Percentiles rank a stretch among this genome's conserved stretches.
phyloP scores from a whole-genome alignment of 2,888 invertebrate genomes.

The Epistrophella euchroma region DNA sequence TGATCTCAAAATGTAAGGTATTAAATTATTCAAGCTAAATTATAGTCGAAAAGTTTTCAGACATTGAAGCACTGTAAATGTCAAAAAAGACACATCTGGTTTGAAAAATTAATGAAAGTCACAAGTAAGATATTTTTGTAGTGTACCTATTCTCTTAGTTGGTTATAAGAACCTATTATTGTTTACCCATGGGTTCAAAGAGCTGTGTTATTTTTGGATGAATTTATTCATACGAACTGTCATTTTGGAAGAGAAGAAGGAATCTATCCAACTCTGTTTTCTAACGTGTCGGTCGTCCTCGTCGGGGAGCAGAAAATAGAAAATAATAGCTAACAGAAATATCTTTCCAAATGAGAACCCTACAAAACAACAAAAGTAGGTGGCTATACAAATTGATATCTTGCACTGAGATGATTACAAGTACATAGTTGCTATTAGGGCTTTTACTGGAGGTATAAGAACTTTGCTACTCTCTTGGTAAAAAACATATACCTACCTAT shows the following conservation, averaged over 20 bases:
- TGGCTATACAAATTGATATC: neutral
- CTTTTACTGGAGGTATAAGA: neutral
- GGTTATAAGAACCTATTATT: neutral
- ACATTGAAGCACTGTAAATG: constrained; percentile 24
- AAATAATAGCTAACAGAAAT: neutral
- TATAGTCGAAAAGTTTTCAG: constrained; percentile 45
- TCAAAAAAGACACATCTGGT: constrained; percentile 43
- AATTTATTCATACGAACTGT: constrained; percentile 12
- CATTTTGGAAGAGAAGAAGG: neutral
- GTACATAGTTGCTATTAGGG: neutral
- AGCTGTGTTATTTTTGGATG: neutral
- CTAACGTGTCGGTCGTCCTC: neutral
- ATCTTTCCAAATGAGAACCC: neutral
- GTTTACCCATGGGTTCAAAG: neutral
- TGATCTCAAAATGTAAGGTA: constrained; percentile 16
- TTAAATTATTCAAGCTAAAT: constrained; percentile 40
- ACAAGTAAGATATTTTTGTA: neutral
- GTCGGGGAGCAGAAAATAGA: neutral
- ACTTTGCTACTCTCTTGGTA: neutral
- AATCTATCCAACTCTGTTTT: neutral
- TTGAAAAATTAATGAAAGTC: constrained; percentile 47
- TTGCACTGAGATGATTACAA: constrained; percentile 24
- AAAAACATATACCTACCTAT: neutral
- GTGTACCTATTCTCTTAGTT: neutral
- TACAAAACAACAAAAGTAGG: neutral